Evolutionary conservation across 2,888 invertebrate genomes (phyloP), one percentile per base, ranked within the genome.

Genomic region (Coenonympha arcania): DNA sequence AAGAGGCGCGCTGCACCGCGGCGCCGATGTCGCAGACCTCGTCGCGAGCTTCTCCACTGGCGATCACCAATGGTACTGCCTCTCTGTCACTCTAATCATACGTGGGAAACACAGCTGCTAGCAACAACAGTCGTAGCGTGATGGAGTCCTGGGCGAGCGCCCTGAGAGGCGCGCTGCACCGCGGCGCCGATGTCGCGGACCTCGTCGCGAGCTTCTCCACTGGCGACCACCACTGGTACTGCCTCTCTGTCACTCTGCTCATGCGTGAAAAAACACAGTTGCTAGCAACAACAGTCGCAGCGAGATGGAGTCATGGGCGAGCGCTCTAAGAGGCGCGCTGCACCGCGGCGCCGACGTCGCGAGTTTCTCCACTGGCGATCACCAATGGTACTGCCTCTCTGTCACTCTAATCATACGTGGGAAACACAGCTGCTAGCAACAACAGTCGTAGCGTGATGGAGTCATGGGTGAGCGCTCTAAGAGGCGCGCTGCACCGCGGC

Each of bases 71-170:
- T 87, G 87, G 87, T 86, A 57, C 64, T 26, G 3, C 4, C 11
- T 24, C 26, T 22, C 9, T 13, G 4, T 24, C 8, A 39, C 15
- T 39, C n/a, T n/a, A 20, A 15, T 8, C 15, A 6, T 24, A 22
- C 4, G 22, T 22, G 22, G 2, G 37, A 28, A 6, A 6, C 4
- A 5, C 24, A 42, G n/a, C 6, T 13, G 2, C 18, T 19, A 13
- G 8, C 11, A 20, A 92, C 93, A 94, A 95, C 67, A 91, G 89
- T 44, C 89, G 93, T 63, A 88, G 90, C 73, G 95, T 95, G 72
- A 96, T 97, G 96, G 96, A 96, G 83, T 92, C 94, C 68, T 97
- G 96, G 96, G 89, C 96, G 56, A 89, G 91, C 45, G 93, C 94
- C 18, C 82, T 96, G 46, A 93, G 94, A 72, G 91, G 92, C 64